Conservation (phyloP, 2,113 vertebrate species). For the Castor canadensis region DNA sequence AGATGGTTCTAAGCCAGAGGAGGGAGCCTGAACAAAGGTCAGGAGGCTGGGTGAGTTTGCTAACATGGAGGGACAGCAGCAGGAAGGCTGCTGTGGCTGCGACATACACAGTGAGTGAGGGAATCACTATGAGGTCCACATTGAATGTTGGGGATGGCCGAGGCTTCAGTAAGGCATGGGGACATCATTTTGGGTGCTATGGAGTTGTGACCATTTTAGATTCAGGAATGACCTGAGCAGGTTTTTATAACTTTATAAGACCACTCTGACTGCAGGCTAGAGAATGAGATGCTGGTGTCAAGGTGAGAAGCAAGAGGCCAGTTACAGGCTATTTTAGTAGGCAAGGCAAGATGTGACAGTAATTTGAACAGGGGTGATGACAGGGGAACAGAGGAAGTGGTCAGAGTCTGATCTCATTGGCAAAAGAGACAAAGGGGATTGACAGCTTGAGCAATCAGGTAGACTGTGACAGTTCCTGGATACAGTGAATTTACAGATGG, state of each 20-base stretch:
- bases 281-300: not conserved
- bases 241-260: not conserved
- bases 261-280: not conserved
- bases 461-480: not conserved
- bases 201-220: not conserved
- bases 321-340: not conserved
- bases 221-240: not conserved
- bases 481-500: not conserved
- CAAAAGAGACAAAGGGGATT: not conserved
- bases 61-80: not conserved
- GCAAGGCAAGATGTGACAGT: not conserved
- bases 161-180: not conserved
- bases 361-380: not conserved
- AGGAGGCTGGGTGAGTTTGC: not conserved
- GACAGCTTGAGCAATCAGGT: not conserved
- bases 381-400: not conserved
- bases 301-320: not conserved
- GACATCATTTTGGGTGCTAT: not conserved
- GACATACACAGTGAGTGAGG: not conserved
- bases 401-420: not conserved
- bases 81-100: not conserved
- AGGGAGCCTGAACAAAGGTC: not conserved
- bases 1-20: not conserved
- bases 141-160: not conserved
- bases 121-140: not conserved